These are phyloP conservation scores for Myotis myotis DNA, from an alignment of 2,797 vertebrate genomes.

Conservation along the genomic window DNA sequence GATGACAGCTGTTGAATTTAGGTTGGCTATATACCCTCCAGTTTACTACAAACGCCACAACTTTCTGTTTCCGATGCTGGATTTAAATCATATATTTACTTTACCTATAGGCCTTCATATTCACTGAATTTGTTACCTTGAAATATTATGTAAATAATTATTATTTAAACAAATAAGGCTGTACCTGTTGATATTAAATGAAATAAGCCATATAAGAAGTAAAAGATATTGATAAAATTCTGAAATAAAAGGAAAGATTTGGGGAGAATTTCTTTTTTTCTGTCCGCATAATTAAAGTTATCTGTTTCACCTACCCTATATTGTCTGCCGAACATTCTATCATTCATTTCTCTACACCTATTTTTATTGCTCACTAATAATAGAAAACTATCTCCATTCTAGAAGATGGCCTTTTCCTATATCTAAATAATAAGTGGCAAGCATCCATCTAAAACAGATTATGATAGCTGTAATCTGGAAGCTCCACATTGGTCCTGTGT, in stretches of 20 bases:
- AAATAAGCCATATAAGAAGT: not conserved
- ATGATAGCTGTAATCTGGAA: not conserved
- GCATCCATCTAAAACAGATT: not conserved
- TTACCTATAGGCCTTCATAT: not conserved
- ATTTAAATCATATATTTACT: not conserved
- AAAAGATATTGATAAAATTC: not conserved
- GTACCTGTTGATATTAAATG: not conserved
- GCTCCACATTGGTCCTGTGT: not conserved
- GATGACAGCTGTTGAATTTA: not conserved
- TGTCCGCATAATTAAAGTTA: not conserved
- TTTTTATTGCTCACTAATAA: slow-evolving; percentile 34
- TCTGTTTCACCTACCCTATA: not conserved
- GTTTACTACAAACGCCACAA: not conserved
- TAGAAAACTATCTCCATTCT: slow-evolving; percentile 21
- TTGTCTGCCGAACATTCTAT: not conserved
- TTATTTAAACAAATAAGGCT: not conserved
- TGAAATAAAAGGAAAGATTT: not conserved
- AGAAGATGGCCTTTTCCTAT: not conserved
- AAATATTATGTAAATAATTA: not conserved
- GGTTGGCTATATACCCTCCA: not conserved
- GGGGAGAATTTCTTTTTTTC: not conserved
- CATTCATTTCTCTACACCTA: not conserved
- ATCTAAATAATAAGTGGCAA: slow-evolving; percentile 22
- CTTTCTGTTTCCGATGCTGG: not conserved
- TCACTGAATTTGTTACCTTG: not conserved